phyloP scores from a whole-genome alignment of 1,140 invertebrate genomes.

The Ridgeia piscesae region DNA sequence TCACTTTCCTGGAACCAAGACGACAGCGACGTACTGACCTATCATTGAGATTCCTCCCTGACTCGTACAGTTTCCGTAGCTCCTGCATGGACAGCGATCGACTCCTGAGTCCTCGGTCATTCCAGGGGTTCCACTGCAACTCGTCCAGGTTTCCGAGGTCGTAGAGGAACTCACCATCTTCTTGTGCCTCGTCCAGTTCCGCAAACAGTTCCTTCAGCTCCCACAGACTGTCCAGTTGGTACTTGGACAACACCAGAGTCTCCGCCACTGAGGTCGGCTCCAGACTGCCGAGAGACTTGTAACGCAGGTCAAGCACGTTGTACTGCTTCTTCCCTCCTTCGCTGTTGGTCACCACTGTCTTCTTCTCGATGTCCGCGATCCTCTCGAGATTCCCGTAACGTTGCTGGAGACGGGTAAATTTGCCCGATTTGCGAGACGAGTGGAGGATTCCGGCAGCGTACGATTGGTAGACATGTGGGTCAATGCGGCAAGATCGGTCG shows the following conservation, averaged over 20 bases:
- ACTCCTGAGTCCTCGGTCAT: constrained; percentile 75
- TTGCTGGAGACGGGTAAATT: constrained; percentile 81
- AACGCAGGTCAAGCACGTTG: constrained; percentile 7
- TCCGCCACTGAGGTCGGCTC: background rate
- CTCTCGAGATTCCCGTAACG: constrained; percentile 86
- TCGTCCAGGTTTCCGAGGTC: constrained; percentile 71
- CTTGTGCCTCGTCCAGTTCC: constrained; percentile 77
- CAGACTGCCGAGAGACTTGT: constrained; percentile 13
- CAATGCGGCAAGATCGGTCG: constrained; percentile 47
- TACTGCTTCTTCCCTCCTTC: background rate
- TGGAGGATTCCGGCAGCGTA: constrained; percentile 68
- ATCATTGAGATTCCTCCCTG: constrained; percentile 29
- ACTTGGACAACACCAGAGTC: constrained; percentile 31
- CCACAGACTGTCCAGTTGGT: constrained; percentile 77
- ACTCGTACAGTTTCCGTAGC: constrained; percentile 58
- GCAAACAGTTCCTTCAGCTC: constrained; percentile 77
- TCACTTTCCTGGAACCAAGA: constrained; percentile 9
- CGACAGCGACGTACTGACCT: background rate
- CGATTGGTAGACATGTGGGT: constrained; percentile 52
- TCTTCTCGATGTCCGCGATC: constrained; percentile 69
- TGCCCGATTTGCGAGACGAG: constrained; percentile 72
- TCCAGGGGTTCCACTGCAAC: constrained; percentile 69
- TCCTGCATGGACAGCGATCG: constrained; percentile 87
- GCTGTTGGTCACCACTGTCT: constrained; percentile 18
- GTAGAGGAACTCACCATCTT: constrained; percentile 81